Base-by-base conservation (phyloP, 2,113 vertebrate genomes). In the Ceyx melanurus region DNA sequence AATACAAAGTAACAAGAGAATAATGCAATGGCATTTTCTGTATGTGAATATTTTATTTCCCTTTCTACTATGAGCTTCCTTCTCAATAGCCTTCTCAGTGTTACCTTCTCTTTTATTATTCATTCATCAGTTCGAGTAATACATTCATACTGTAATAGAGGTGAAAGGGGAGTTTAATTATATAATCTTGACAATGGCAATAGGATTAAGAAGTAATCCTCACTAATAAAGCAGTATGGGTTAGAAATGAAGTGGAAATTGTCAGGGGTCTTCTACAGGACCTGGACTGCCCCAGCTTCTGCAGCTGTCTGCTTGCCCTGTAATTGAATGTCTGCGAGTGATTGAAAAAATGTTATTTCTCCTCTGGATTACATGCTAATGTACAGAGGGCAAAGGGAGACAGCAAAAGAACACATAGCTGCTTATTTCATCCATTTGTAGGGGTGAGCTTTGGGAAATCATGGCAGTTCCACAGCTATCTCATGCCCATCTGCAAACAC, bases 281-380 rank as follows among this genome's bases (percentile, higher is more conserved):
- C 97, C 97, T 97, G 93, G 95, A 76, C 82, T 96, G 97, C 98
- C 97, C 96, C 92, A 90, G 97, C 96, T 97, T 95, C 94, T 98
- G 97, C 98, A 98, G 98, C 98, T 98, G 98, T 98, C 98, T 98
- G 97, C 95, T 98, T 97, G 97, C 97, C 96, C 97, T 98, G 98
- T 98, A 98, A 99, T 98, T 98, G 98, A 99, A 99, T 98, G 98
- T 98, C 98, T 98, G 97, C 96, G 73, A 98, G 96, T 98, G 98
- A 98, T 98, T 97, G 98, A 97, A 98, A 98, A 98, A 98, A 98
- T 98, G 98, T 98, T 98, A 98, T 98, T 98, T 98, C 97, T 98
- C 97, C 95, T 97, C 97, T 97, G 98, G 97, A 98, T 98, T 99
- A 98, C 98, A 98, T 99, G 98, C 98, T 98, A 98, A 99, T 98